phyloP scores from a whole-genome alignment of 2,113 vertebrate species.

The Gulo gulo region DNA sequence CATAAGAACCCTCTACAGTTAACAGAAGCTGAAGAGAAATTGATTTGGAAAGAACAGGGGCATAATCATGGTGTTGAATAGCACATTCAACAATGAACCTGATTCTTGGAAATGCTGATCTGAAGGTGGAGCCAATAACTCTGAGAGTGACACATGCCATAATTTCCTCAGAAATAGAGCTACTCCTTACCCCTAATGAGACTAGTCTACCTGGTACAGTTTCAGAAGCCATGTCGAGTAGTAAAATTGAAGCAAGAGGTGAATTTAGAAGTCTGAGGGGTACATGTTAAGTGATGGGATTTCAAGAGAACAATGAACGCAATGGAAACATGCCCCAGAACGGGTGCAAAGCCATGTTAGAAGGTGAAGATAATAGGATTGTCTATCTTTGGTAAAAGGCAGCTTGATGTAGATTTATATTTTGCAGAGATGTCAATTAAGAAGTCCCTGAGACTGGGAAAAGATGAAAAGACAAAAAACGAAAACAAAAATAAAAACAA shows the following conservation, averaged over 20 bases:
- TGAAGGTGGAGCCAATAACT: constrained; percentile 35
- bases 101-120: constrained; percentile 50
- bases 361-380: background rate
- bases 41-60: constrained; percentile 68
- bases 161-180: constrained; percentile 62
- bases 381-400: background rate
- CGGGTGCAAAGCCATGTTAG: accelerated
- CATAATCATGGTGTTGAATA: constrained; percentile 39
- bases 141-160: constrained; percentile 41
- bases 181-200: background rate
- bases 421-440: background rate
- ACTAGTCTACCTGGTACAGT: background rate
- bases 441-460: background rate
- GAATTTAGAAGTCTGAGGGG: background rate
- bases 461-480: background rate
- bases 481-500: background rate
- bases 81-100: constrained; percentile 17
- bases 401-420: background rate
- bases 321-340: background rate
- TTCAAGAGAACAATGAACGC: background rate
- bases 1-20: constrained; percentile 54
- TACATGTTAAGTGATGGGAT: background rate
- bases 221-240: background rate
- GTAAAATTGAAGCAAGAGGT: background rate
- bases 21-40: constrained; percentile 61